Evolutionary conservation across 2,113 vertebrate species (phyloP), one percentile per base, ranked within the genome.

Genomic region (Trochalopteron elliotii): DNA sequence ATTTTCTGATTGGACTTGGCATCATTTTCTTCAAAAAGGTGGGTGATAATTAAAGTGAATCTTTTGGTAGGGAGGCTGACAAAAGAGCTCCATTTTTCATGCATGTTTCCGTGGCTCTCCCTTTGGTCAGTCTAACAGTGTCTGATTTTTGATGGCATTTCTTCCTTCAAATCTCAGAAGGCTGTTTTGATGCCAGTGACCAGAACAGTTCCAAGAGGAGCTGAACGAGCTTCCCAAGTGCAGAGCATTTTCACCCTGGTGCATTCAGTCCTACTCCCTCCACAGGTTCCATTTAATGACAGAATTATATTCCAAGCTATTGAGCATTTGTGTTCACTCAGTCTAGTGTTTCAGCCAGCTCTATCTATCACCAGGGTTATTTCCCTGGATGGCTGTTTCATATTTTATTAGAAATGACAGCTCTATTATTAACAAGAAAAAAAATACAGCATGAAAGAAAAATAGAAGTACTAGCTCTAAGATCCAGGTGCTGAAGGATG

Each of bases 371-470:
- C 76, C 27, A 35, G 56, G 88, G 53, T 97, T 98, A 97, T 97
- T 98, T 98, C 97, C 95, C 96, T 91, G 79, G 95, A 92, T 87
- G 89, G 89, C 63, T 96, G 93, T 96, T 98, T 96, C 94, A 92
- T 87, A 92, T 95, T 97, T 98, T 98, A 98, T 98, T 97, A 97
- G 96, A 97, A 97, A 97, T 97, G 98, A 97, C 97, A 98, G 97
- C 91, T 97, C 94, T 98, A 97, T 98, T 98, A 98, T 98, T 98
- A 98, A 96, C 95, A 97, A 96, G 78, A 74, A 97, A 87, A 83
- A 93, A 91, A 92, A 87, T 70, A 94, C 4, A 95, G 86, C 94
- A 89, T 55, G 72, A 84, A 93, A 95, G 88, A 95, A 96, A 95
- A 96, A 92, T 86, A 94, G 56, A 94, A 96, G 91, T 65, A 96